These are phyloP conservation scores for Mirounga angustirostris DNA, from an alignment of 2,113 vertebrate genomes.

Conservation along the genomic window DNA sequence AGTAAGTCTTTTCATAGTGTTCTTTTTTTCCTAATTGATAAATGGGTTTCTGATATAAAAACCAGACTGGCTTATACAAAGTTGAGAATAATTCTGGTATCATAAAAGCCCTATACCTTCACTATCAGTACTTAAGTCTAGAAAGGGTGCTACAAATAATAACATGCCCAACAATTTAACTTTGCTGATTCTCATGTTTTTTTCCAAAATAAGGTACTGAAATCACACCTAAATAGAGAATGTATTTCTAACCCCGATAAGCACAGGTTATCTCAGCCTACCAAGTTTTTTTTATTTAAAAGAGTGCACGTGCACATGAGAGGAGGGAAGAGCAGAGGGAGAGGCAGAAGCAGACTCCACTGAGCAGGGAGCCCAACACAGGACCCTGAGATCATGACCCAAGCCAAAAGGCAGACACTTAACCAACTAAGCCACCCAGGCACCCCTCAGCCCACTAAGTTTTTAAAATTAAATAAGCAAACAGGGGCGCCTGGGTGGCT, in stretches of 20 bases:
- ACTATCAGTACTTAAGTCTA: background rate
- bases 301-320: background rate
- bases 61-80: background rate
- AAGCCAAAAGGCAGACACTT: background rate
- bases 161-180: background rate
- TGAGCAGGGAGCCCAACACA: background rate
- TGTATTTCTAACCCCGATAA: background rate
- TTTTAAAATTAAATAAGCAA: conserved; percentile 21
- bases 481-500: background rate
- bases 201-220: conserved; percentile 11
- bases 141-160: background rate
- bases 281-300: background rate
- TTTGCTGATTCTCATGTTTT: background rate
- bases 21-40: background rate
- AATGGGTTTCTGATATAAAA: background rate
- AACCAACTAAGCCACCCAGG: background rate
- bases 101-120: background rate
- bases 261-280: background rate
- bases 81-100: background rate
- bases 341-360: background rate
- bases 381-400: background rate
- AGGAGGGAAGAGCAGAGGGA: background rate
- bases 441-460: background rate
- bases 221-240: background rate
- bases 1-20: background rate